Evolutionary conservation across 2,113 vertebrate genomes (phyloP).

Genomic region (Opisthocomus hoazin): DNA sequence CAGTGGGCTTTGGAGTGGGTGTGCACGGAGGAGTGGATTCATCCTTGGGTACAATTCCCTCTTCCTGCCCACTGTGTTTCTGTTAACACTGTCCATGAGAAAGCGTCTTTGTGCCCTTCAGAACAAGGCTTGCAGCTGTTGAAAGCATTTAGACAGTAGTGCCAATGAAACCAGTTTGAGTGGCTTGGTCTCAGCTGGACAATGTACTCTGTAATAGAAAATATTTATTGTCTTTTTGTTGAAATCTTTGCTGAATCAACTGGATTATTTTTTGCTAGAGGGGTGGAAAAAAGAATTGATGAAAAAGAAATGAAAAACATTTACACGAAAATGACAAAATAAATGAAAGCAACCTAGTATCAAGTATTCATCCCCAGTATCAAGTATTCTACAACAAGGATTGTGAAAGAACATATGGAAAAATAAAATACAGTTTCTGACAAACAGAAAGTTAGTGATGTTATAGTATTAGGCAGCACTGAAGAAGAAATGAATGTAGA

Average conservation of each 20-base stretch:
- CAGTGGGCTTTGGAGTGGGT: neutral
- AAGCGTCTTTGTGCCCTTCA: neutral
- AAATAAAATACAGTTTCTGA: neutral
- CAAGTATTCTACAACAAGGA: neutral
- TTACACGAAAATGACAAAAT: neutral
- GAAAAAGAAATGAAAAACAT: neutral
- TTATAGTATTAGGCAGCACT: neutral
- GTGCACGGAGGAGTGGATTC: neutral
- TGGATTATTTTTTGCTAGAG: neutral
- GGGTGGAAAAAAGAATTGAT: neutral
- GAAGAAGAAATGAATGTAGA: neutral
- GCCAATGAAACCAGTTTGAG: neutral
- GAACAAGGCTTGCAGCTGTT: neutral
- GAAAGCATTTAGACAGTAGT: neutral
- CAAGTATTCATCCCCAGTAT: neutral
- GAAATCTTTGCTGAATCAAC: neutral
- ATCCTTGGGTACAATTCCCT: neutral
- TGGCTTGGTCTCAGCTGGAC: neutral
- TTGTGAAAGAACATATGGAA: neutral
- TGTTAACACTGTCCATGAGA: neutral
- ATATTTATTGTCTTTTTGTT: neutral
- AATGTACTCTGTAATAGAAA: neutral
- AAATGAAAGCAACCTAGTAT: neutral
- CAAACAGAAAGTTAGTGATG: neutral
- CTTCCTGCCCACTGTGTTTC: neutral